Base-by-base conservation (phyloP, 2,888 invertebrate genomes). In the Oscheius sp. region DNA sequence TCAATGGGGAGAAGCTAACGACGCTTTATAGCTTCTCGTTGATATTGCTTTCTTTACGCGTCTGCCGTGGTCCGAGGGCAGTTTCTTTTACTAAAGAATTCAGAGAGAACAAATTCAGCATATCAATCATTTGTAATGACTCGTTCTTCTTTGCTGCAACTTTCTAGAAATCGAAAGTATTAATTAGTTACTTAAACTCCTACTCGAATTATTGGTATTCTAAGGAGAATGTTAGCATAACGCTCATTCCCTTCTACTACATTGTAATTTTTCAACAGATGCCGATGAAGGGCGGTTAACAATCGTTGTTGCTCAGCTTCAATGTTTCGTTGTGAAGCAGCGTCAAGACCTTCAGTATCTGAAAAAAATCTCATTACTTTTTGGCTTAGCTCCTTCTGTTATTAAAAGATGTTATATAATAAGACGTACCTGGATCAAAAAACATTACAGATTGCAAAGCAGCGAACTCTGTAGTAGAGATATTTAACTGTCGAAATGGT, bases 101-200 rank as follows among this genome's bases (percentile, higher is more conserved):
- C 41, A 84, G 69, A 50, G 75, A 75, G 63, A 82, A 82, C 51
- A 84, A 70, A 70, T 83, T 81, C 56, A 85, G 80, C 81, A 85
- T 83, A 64, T 85, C 84, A n/a, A 85, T 75, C 33, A 85, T 82
- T 71, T 85, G 83, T 6, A 84, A 74, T 0, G 82, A 82, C 69
- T 85, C 85, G 70, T 85, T 85, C 68, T 85, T 85, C 67, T 85
- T 85, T 9, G 85, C 84, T 2, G 85, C 85, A 12, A 82, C 83
- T 79, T 83, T 81, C 79, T 81, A 67, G 68, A 78, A 24, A 51
- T 2, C 41, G 12, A 41, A 41, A 6, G 2, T 17, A 41, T 20
- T 17, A 41, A 3, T 4, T 12, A 2, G 14, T 17, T 2, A 6
- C n/a, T 6, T 6, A 12, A 41, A 41, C 3, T 4, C 12, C 41